Evolutionary conservation across 35 echinoderm and acorn worm species (phyloP), one percentile per base, ranked within the genome.

Genomic region (Patiria miniata): DNA sequence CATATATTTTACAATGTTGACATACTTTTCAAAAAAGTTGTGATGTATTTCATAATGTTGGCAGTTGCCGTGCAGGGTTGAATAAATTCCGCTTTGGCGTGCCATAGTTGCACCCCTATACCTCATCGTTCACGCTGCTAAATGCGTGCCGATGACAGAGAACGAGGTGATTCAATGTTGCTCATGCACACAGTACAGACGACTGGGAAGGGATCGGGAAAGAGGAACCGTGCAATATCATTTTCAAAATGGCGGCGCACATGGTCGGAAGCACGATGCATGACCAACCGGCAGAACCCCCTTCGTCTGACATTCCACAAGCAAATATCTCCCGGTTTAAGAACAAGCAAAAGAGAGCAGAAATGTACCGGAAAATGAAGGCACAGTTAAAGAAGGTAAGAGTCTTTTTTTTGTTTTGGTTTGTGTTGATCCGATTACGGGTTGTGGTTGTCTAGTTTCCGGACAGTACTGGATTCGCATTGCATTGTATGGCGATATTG

Each of bases 161-260:
- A n/a, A n/a, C n/a, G n/a, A n/a, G n/a, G n/a, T n/a, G n/a, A n/a
- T n/a, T n/a, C 42, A 6, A 6, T 47, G 12, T 47, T 47, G 12
- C 42, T 47, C 4, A 47, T 47, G 12, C n/a, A 47, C 42, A 47
- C 4, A 47, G 42, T 47, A 47, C n/a, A 47, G 4, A 12, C 42
- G 42, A 47, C 42, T 6, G 42, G 4, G 42, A 47, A 47, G 42
- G 42, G 12, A 47, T 4, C 4, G 4, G 42, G 4, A 12, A 47
- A 12, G 12, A 12, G 42, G 42, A 4, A 12, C 42, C 4, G 4
- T 47, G 4, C 12, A 12, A 12, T 47, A 47, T n/a, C n/a, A 47
- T 47, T 47, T 60, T 29, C 59, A 60, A 59, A 34, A 69, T 69
- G 61, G 61, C 61, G 34, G 61, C 61, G 22, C 61, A 69, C 34